Evolutionary conservation across 2,797 vertebrate species (phyloP).

Genomic region (Microcaecilia unicolor): DNA sequence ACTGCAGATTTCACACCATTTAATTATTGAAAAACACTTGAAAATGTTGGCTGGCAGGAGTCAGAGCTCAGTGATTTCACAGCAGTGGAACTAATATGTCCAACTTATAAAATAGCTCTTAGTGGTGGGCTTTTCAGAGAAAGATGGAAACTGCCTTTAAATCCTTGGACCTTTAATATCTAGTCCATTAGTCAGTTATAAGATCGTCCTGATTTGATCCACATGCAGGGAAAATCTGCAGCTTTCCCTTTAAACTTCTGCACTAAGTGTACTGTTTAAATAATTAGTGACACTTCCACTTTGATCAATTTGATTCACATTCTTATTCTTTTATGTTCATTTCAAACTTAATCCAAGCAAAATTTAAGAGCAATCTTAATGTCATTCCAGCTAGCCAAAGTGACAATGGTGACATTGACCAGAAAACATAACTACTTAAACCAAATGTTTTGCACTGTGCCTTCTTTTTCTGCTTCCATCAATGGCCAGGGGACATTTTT

Average conservation of each 20-base stretch:
- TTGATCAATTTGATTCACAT: slow-evolving; percentile 72
- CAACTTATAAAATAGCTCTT: slow-evolving; percentile 87
- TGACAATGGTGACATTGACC: slow-evolving; percentile 33
- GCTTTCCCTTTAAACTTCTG: slow-evolving; percentile 58
- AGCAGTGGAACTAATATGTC: slow-evolving; percentile 78
- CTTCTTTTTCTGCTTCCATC: no score
- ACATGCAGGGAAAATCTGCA: slow-evolving; percentile 86
- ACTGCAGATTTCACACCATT: slow-evolving; percentile 59
- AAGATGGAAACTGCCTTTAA: slow-evolving; percentile 85
- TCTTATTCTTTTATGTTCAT: slow-evolving; percentile 66
- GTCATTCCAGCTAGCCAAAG: slow-evolving; percentile 35
- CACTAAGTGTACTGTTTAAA: slow-evolving; percentile 70
- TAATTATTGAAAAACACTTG: slow-evolving; percentile 63
- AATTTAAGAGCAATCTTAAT: slow-evolving; percentile 53
- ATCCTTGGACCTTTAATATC: slow-evolving; percentile 94
- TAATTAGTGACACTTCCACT: slow-evolving; percentile 75
- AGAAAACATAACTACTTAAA: slow-evolving; percentile 37
- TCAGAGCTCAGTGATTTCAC: slow-evolving; percentile 62
- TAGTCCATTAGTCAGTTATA: slow-evolving; percentile 98
- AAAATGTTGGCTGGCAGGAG: slow-evolving; percentile 67
- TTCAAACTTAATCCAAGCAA: slow-evolving; percentile 58
- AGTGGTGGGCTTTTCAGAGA: slow-evolving; percentile 64
- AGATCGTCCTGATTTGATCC: slow-evolving; percentile 95
- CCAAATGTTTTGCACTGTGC: no score
- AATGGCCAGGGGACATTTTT: no score